Conservation (phyloP, 2,888 invertebrate genomes). For the Aradus depressus region DNA sequence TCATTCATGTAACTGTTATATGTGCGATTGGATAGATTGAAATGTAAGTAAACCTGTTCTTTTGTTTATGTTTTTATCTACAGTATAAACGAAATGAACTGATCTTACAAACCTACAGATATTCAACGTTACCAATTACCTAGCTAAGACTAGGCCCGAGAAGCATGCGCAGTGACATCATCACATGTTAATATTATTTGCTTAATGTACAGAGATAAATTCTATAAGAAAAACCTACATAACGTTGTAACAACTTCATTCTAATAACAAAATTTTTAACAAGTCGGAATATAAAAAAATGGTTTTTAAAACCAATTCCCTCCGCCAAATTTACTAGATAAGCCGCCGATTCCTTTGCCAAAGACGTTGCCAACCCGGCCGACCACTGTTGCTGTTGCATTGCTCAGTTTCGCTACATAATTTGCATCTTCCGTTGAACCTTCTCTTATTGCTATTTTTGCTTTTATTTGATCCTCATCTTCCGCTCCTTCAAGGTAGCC, state of each 20-base stretch:
- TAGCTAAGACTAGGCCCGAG: neutral
- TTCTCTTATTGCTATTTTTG: constrained; percentile 49
- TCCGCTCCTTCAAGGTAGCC: constrained; percentile 38
- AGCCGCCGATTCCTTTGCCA: constrained; percentile 80
- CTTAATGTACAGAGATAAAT: constrained; percentile 1
- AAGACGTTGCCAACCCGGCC: constrained; percentile 82
- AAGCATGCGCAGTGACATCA: constrained; percentile 3
- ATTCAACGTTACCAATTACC: neutral
- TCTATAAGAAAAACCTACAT: constrained; percentile 12
- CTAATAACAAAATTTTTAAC: constrained; percentile 16
- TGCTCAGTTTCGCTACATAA: constrained; percentile 61
- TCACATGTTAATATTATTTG: constrained; percentile 4
- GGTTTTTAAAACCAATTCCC: constrained; percentile 48
- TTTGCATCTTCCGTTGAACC: constrained; percentile 55
- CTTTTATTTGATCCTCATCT: constrained; percentile 47
- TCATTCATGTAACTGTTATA: too few species aligned
- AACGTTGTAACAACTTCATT: constrained; percentile 15
- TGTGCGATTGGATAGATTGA: too few species aligned
- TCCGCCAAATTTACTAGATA: constrained; percentile 62
- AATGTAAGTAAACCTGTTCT: too few species aligned
- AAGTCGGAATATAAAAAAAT: constrained; percentile 14
- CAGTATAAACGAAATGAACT: too few species aligned
- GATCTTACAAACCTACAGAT: too few species aligned
- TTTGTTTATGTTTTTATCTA: too few species aligned
- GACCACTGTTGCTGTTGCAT: constrained; percentile 73